Base-by-base conservation (phyloP, 1,140 invertebrate species). In the Heliothis virescens region DNA sequence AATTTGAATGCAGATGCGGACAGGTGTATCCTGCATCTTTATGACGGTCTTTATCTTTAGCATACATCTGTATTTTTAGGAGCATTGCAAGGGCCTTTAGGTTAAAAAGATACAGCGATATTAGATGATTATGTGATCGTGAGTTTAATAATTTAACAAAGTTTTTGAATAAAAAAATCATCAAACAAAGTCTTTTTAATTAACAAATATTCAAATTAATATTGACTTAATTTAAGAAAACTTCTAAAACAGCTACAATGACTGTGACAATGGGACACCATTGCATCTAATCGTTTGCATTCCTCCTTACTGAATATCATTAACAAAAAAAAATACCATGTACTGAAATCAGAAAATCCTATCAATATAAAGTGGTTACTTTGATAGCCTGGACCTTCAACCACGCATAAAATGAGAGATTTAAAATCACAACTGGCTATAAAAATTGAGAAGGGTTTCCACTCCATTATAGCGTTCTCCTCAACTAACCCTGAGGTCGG, bases 11-110 rank as follows among this genome's bases (percentile, higher is more conserved):
- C 57, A 59, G 57, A 21, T 57, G 55, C 10, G 57, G 13, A 21
- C 57, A 59, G 57, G 18, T 59, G 57, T 59, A 59, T 26, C 57
- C n/a, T 59, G 21, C 3, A 59, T 13, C 18, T 59, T 59, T 59
- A 59, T 26, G 4, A 21, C 9, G 16, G 55, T 9, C 16, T 18
- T 55, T 55, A 55, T 55, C n/a, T 18, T 57, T 57, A 18, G n/a
- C n/a, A 0, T 59, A 11, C 29, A n/a, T 59, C 26, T 59, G 18
- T 12, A 59, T 41, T 59, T 59, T 57, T 57, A n/a, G 55, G 16
- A 9, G 5, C 3, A 5, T 1, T 29, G 18, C 21, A 4, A 21
- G 13, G 18, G 2, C 21, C 4, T 21, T 59, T 26, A 0, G 0
- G 16, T 18, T 57, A 11, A 11, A 2, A 26, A 59, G 9, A 59